Base-by-base conservation (phyloP, 53 echinoderm and acorn worm genomes). In the Echinometra lucunter region DNA sequence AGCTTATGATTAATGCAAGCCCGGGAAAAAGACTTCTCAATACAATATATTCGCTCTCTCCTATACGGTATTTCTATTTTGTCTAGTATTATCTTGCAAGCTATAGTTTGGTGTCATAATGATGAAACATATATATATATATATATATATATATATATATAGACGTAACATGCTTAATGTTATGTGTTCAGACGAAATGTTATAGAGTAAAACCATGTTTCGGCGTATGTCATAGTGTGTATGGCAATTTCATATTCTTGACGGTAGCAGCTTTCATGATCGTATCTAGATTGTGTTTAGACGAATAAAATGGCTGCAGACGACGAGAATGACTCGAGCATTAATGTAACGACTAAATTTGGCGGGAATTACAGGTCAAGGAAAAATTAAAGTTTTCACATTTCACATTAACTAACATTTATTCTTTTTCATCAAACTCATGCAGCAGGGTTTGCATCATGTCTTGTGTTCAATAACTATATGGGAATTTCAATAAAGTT, bases 241-340 rank as follows among this genome's bases (percentile, higher is more conserved):
- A 85, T 45, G 47, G 28, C 25, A 85, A 53, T 47, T 85, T 85
- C 42, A 85, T 47, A 85, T 47, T 10, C 45, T 28, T 25, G 6
- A 85, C 47, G 85, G 49, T 85, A 30, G 28, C 85, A 85, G 85
- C 85, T 49, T n/a, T 85, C 85, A n/a, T 85, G 85, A 85, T 85
- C 85, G 13, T 49, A 47, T 49, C 6, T 10, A 45, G 85, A 85
- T 85, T 47, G 85, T 11, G 10, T 53, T 85, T 85, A n/a, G 28
- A 85, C 28, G 45, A 28, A 85, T 47, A 2, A 49, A n/a, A 85
- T n/a, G 49, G 27, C n/a, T 85, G 85, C 85, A 85, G 49, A 85
- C 45, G 28, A 85, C 12, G 10, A 85, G 49, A 85, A 85, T 85
- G 47, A 85, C 47, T 85, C 85, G 45, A 85, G 47, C 49, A 85